phyloP scores from a whole-genome alignment of 2,888 invertebrate genomes.

The Napeogenes inachia region DNA sequence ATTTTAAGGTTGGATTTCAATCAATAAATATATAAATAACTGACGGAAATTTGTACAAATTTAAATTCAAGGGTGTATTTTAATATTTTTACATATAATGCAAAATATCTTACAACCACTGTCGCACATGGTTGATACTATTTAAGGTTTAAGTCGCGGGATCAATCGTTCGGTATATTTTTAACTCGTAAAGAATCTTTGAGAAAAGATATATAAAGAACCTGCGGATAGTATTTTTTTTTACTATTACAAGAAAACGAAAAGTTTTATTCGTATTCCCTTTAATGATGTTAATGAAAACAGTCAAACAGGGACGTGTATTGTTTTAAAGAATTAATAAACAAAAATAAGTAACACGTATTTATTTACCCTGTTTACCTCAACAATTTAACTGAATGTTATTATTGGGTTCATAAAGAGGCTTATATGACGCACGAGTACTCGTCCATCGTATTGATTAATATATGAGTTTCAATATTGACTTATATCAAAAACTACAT shows the following conservation, averaged over 20 bases:
- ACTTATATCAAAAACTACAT: constrained; percentile 77
- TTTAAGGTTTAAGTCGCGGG: too few species aligned
- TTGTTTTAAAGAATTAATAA: not conserved
- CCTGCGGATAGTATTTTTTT: too few species aligned
- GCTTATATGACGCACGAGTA: constrained; percentile 34
- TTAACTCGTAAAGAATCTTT: too few species aligned
- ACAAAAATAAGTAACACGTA: constrained; percentile 10
- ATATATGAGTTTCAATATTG: constrained; percentile 56
- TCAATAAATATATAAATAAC: too few species aligned
- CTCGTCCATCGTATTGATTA: constrained; percentile 58
- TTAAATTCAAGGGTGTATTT: too few species aligned
- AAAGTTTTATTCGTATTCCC: constrained; percentile 1
- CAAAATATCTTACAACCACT: too few species aligned
- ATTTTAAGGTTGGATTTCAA: too few species aligned
- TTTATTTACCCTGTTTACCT: constrained; percentile 69
- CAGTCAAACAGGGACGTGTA: constrained; percentile 8
- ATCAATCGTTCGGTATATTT: too few species aligned
- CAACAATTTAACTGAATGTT: constrained; percentile 27
- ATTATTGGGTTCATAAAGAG: constrained; percentile 5
- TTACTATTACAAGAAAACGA: not conserved
- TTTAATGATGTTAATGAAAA: not conserved
- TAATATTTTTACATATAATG: too few species aligned
- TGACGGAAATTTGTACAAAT: too few species aligned
- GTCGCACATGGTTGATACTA: too few species aligned
- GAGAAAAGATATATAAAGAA: too few species aligned